Evolutionary conservation across 1,140 invertebrate genomes (phyloP).

Genomic region (Homarus americanus): DNA sequence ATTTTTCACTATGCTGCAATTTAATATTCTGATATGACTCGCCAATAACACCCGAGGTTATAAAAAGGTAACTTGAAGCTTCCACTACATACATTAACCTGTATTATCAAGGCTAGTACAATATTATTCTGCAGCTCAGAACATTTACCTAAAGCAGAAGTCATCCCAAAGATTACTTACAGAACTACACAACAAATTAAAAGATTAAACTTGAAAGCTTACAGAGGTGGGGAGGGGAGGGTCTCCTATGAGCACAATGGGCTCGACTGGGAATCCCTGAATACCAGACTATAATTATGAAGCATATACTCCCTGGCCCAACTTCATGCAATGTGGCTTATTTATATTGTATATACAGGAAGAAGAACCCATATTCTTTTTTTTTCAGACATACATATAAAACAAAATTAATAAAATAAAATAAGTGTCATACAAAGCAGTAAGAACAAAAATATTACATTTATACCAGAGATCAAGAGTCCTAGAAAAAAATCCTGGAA

Average conservation of each 20-base stretch:
- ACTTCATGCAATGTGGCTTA: conserved; percentile 56
- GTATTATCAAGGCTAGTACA: neutral
- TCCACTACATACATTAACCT: neutral
- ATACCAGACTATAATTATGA: conserved; percentile 18
- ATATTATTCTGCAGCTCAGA: neutral
- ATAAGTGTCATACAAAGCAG: too few species aligned
- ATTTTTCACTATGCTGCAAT: neutral
- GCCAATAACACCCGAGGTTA: too few species aligned
- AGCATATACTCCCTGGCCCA: conserved; percentile 45
- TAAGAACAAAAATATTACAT: too few species aligned
- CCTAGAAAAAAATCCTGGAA: neutral
- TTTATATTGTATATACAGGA: conserved; percentile 18
- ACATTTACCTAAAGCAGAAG: neutral
- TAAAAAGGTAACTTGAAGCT: neutral
- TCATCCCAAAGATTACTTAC: neutral
- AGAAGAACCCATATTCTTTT: conserved; percentile 5
- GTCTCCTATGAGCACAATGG: conserved; percentile 13
- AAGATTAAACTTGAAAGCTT: neutral
- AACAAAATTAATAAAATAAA: conserved; percentile 2
- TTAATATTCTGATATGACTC: neutral
- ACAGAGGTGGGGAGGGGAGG: too few species aligned
- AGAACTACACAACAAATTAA: neutral
- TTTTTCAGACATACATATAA: conserved; percentile 29
- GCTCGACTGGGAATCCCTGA: conserved; percentile 20
- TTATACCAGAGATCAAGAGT: neutral